Percentiles rank a stretch among this genome's conserved stretches.
Conservation (phyloP, 2,113 vertebrate species). For the Polypterus bichir region DNA sequence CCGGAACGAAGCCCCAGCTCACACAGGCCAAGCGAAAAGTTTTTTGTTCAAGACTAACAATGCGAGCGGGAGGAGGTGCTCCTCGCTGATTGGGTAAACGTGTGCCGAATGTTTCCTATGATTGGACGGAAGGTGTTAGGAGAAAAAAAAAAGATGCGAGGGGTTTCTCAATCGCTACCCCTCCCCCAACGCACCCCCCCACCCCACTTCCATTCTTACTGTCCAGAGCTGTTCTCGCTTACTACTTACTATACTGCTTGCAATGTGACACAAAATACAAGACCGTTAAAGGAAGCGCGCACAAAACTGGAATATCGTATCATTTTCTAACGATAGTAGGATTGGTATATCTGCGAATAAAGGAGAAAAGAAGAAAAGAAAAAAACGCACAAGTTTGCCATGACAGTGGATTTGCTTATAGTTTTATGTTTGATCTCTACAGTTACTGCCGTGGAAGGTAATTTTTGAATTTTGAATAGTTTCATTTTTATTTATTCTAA, state of each 20-base stretch:
- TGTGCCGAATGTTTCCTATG: slow-evolving; percentile 29
- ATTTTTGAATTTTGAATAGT: slow-evolving; percentile 20
- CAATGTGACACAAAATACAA: slow-evolving; percentile 52
- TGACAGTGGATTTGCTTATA: slow-evolving; percentile 56
- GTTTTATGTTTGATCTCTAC: slow-evolving; percentile 44
- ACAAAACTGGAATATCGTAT: slow-evolving; percentile 44
- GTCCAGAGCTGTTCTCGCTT: slow-evolving; percentile 38
- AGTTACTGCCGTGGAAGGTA: slow-evolving; percentile 60
- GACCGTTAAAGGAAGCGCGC: slow-evolving; percentile 15
- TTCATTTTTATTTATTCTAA: slow-evolving; percentile 7
- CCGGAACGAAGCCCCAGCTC: slow-evolving; percentile 21
- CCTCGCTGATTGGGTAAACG: slow-evolving; percentile 39
- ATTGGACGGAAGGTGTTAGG: slow-evolving; percentile 42
- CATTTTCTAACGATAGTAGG: slow-evolving; percentile 40
- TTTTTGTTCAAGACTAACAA: slow-evolving; percentile 50
- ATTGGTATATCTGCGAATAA: slow-evolving; percentile 37
- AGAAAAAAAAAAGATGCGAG: slow-evolving; percentile 19
- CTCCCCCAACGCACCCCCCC: slow-evolving; percentile 9
- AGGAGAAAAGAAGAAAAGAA: slow-evolving; percentile 29
- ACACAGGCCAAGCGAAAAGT: slow-evolving; percentile 49
- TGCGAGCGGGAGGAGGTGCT: slow-evolving; percentile 32
- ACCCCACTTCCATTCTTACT: slow-evolving; percentile 20
- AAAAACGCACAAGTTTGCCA: slow-evolving; percentile 38
- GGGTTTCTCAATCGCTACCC: slow-evolving; percentile 23
- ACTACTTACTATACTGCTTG: slow-evolving; percentile 52